Evolutionary conservation across 1,140 invertebrate genomes (phyloP).

Genomic region (Chironomus striatipennis): DNA sequence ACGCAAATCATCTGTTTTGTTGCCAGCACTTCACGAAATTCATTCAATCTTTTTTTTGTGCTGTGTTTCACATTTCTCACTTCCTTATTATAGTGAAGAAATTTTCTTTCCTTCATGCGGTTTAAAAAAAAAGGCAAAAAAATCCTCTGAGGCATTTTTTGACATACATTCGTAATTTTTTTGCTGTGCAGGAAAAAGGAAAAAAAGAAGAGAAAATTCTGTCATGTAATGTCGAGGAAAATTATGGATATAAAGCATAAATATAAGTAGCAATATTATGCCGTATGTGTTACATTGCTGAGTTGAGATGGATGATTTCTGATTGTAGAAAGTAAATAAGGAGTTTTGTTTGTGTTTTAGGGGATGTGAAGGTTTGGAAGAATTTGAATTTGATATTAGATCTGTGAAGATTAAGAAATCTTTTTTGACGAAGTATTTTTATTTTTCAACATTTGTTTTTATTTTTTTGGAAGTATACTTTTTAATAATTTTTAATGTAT

Average conservation of each 20-base stretch:
- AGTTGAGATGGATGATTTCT: background rate
- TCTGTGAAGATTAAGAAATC: no score
- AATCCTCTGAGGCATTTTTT: background rate
- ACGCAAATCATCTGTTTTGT: background rate
- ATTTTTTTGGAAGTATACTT: no score
- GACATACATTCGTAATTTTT: background rate
- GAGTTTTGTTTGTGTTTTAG: background rate
- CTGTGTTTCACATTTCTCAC: background rate
- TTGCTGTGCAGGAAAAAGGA: no score
- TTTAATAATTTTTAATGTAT: no score
- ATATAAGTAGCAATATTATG: background rate
- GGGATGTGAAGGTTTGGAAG: background rate
- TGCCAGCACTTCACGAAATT: no score
- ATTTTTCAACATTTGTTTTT: no score
- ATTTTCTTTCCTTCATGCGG: background rate
- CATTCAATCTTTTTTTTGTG: background rate
- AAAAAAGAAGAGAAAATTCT: background rate
- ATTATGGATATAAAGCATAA: conserved; percentile 15
- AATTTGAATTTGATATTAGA: no score
- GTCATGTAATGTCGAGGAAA: background rate
- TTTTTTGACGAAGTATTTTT: no score
- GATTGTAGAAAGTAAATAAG: background rate
- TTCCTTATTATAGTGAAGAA: background rate
- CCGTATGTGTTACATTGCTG: background rate
- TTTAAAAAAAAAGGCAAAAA: no score